A percentile compares a stretch with the other conserved stretches of the same genome.
These are phyloP conservation scores for Atlantisia rogersi DNA, from an alignment of 2,113 vertebrate species.

Conservation along the genomic window DNA sequence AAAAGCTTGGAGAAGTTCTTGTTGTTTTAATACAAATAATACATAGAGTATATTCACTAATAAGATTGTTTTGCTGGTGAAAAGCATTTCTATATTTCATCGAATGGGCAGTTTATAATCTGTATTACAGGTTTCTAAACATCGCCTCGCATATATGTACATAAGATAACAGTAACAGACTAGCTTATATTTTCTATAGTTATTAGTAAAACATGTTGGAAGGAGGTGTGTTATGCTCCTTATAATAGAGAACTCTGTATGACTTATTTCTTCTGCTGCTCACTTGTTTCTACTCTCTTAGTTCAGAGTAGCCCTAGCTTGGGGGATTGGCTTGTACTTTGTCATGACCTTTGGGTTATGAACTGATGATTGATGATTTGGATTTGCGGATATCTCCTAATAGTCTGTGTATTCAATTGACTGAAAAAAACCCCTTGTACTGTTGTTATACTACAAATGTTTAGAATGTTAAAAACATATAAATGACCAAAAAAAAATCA, in stretches of 20 bases:
- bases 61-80: not conserved
- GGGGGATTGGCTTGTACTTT: not conserved
- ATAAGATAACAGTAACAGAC: not conserved
- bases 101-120: not conserved
- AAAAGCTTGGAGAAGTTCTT: constrained; percentile 46
- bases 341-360: not conserved
- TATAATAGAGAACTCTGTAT: not conserved
- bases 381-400: not conserved
- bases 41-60: not conserved
- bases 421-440: not conserved
- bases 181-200: not conserved
- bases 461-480: not conserved
- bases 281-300: not conserved
- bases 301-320: not conserved
- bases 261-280: not conserved
- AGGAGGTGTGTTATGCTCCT: not conserved
- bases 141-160: not conserved
- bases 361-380: not conserved
- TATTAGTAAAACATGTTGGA: not conserved
- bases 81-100: not conserved
- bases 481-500: not conserved
- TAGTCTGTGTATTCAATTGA: not conserved
- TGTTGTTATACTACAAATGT: not conserved
- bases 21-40: not conserved
- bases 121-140: not conserved